phyloP scores from a whole-genome alignment of 2,888 invertebrate genomes.

The Fragum sueziense region DNA sequence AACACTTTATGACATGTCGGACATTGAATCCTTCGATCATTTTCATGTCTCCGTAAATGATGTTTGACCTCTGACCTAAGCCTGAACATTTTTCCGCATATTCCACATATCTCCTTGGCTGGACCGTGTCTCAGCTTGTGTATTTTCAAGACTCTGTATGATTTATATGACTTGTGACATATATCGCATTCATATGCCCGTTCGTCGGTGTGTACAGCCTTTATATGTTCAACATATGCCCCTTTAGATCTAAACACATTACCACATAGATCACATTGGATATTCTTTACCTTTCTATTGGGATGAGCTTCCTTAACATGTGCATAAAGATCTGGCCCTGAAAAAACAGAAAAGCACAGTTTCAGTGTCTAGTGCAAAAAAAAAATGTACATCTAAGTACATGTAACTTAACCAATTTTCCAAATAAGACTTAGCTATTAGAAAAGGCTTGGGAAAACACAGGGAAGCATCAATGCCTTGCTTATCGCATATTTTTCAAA shows the following conservation, averaged over 20 bases:
- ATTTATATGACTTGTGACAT: slow-evolving; percentile 73
- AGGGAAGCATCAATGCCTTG: too few relatives aligned
- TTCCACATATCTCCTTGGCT: slow-evolving; percentile 61
- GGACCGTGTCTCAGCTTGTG: slow-evolving; percentile 67
- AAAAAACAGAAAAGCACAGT: slow-evolving; percentile 19
- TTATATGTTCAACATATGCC: slow-evolving; percentile 66
- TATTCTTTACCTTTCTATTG: slow-evolving; percentile 50
- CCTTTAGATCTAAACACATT: slow-evolving; percentile 72
- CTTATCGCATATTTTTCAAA: too few relatives aligned
- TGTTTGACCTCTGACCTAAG: slow-evolving; percentile 57
- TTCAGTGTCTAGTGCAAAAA: too few relatives aligned
- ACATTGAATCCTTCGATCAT: slow-evolving; percentile 56
- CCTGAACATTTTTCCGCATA: slow-evolving; percentile 75
- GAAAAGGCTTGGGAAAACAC: too few relatives aligned
- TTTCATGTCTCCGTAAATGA: slow-evolving; percentile 53
- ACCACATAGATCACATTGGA: slow-evolving; percentile 63
- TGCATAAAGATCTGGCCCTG: slow-evolving; percentile 61
- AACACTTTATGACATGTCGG: slow-evolving; percentile 54
- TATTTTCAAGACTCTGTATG: slow-evolving; percentile 65
- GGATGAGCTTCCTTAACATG: slow-evolving; percentile 67
- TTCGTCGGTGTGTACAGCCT: slow-evolving; percentile 63
- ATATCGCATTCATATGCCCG: slow-evolving; percentile 69
- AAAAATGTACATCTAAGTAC: too few relatives aligned
- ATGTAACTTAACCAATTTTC: too few relatives aligned
- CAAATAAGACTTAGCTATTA: too few relatives aligned